Evolutionary conservation across 2,888 invertebrate genomes (phyloP), one percentile per base, ranked within the genome.

Genomic region (Lycocerus yunnanus): DNA sequence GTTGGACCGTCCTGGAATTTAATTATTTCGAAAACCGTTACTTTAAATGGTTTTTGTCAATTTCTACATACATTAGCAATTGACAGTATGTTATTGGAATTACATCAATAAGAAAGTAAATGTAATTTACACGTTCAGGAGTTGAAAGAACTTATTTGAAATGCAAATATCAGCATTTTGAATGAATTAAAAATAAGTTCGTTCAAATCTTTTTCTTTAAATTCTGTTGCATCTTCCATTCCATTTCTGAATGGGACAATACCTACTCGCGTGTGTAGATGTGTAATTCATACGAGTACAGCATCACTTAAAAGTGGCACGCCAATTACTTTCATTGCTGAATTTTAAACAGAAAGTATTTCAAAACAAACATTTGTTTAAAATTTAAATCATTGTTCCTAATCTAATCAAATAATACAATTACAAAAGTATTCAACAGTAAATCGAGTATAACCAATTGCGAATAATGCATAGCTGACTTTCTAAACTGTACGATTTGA

Each of bases 371-470:
- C 15, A 63, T 16, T 63, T 63, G 61, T 63, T 20, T 63, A 63
- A 63, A 60, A 9, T 63, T 63, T 63, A 16, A 63, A 63, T 63
- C 61, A 63, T 63, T 63, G 61, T 63, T 63, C 61, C 20, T 63
- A 63, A 63, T 63, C 61, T 18, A 63, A 63, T 63, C 61, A 18
- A 63, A 63, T 63, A 63, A 18, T 18, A 16, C 16, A 63, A 63
- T 18, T 63, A 16, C 15, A 16, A 63, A 15, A n/a, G 18, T 16
- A 16, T 18, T 43, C 43, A 16, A 8, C 61, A 20, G 16, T 20
- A 63, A 63, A 63, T 63, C 61, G 61, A 13, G 61, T 63, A 15
- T 63, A 20, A 63, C 61, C 61, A 63, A 63, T 63, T 63, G 61
- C 20, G 20, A 63, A 63, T 63, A 63, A 63, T 63, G 20, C 61